Evolutionary conservation across 35 echinoderm and acorn worm species (phyloP).

Genomic region (Apostichopus parvimensis): DNA sequence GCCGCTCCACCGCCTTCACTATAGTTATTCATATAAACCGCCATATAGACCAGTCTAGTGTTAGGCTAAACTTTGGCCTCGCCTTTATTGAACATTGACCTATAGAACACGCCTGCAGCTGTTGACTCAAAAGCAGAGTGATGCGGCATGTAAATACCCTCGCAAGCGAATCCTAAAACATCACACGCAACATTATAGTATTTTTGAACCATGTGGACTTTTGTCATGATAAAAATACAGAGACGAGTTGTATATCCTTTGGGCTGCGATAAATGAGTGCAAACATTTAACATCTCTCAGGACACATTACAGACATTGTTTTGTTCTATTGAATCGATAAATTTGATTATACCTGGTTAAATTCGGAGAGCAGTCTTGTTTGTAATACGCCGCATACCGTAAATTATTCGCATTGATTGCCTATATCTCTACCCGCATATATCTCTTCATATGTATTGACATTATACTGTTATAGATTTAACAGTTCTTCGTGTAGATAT

Average conservation of each 20-base stretch:
- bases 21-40: too few species aligned
- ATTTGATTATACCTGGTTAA: slow-evolving; percentile 17
- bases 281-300: not conserved
- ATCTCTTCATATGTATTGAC: not conserved
- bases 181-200: not conserved
- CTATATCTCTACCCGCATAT: not conserved
- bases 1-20: too few species aligned
- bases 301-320: not conserved
- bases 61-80: not conserved
- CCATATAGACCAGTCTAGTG: too few species aligned
- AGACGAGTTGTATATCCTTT: not conserved
- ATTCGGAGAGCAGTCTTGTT: not conserved
- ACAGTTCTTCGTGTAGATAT: not conserved
- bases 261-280: not conserved
- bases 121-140: not conserved
- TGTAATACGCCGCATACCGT: not conserved
- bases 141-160: not conserved
- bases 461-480: not conserved
- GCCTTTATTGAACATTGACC: slow-evolving; percentile 23
- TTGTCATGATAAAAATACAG: not conserved
- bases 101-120: not conserved
- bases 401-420: slow-evolving; percentile 15
- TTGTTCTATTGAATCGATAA: slow-evolving; percentile 8
- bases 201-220: not conserved
- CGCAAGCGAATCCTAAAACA: not conserved